Evolutionary conservation across 2,113 vertebrate species (phyloP).

Genomic region (Euleptes europaea): DNA sequence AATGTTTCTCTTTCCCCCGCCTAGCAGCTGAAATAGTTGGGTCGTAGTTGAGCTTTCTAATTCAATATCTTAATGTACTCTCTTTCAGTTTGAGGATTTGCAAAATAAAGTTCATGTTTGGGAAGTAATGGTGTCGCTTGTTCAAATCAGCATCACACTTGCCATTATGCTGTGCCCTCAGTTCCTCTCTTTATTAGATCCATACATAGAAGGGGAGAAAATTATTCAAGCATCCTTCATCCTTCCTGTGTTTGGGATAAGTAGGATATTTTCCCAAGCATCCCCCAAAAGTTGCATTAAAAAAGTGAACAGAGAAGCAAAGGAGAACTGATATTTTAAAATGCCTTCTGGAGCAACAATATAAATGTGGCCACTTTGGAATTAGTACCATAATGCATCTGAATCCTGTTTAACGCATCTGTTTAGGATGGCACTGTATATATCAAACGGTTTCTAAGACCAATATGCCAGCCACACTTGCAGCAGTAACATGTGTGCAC

Average conservation of each 20-base stretch:
- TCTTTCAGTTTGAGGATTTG: background rate
- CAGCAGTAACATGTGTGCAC: background rate
- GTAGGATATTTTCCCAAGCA: slow-evolving; percentile 30
- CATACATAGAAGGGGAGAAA: too few relatives aligned
- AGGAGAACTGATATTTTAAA: slow-evolving; percentile 60
- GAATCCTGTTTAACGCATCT: too few relatives aligned
- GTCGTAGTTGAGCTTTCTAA: slow-evolving; percentile 9
- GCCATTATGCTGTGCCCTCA: slow-evolving; percentile 1
- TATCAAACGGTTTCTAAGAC: background rate
- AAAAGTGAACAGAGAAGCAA: slow-evolving; percentile 33
- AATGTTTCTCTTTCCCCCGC: background rate
- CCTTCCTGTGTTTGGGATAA: slow-evolving; percentile 21
- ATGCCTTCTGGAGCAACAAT: slow-evolving; percentile 65
- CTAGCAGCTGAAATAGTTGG: background rate
- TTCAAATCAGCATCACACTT: slow-evolving; percentile 42
- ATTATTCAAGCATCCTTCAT: background rate
- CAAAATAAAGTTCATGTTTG: slow-evolving; percentile 28
- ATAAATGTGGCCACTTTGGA: too few relatives aligned
- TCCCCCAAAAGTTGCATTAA: slow-evolving; percentile 30
- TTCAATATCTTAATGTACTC: background rate
- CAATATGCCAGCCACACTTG: background rate
- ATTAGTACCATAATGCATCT: too few relatives aligned
- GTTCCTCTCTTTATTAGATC: background rate
- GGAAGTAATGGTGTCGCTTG: slow-evolving; percentile 42
- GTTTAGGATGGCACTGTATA: too few relatives aligned